phyloP scores from a whole-genome alignment of 1,140 invertebrate genomes.

The Megathymus violae region DNA sequence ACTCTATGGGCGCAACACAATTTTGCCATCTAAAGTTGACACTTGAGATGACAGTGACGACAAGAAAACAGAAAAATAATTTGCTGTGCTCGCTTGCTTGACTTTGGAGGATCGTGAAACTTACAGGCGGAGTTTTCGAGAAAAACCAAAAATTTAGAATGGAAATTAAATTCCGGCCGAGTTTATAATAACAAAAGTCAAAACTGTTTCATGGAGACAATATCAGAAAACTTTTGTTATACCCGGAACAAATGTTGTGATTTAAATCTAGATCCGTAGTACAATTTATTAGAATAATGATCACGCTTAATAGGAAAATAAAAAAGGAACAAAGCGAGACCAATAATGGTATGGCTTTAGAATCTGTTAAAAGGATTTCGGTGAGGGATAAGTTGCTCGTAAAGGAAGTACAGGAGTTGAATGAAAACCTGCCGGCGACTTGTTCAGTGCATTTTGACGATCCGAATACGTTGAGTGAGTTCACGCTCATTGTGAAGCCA shows the following conservation, averaged over 20 bases:
- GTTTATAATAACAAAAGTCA: too few relatives aligned
- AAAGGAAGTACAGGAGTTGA: slow-evolving; percentile 96
- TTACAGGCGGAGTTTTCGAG: too few relatives aligned
- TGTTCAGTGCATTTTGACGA: slow-evolving; percentile 93
- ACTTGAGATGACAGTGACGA: too few relatives aligned
- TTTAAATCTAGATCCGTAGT: slow-evolving; percentile 1
- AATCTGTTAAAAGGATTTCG: slow-evolving; percentile 87
- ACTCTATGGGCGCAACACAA: too few relatives aligned
- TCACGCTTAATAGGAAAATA: slow-evolving; percentile 91
- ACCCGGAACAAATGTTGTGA: slow-evolving; percentile 19
- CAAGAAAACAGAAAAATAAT: too few relatives aligned
- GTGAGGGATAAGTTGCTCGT: slow-evolving; percentile 93
- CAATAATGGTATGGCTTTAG: slow-evolving; percentile 62
- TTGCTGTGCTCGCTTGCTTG: too few relatives aligned
- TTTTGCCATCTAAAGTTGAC: too few relatives aligned
- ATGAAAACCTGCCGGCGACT: slow-evolving; percentile 91
- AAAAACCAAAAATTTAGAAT: too few relatives aligned
- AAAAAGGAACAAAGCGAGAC: slow-evolving; percentile 86
- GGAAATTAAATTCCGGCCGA: too few relatives aligned
- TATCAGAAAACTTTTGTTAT: background rate
- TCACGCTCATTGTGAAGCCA: slow-evolving; percentile 91
- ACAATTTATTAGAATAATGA: slow-evolving; percentile 84
- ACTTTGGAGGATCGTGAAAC: too few relatives aligned
- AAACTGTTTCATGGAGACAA: too few relatives aligned
- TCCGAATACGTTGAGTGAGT: slow-evolving; percentile 92